Percentiles rank a stretch among this genome's conserved stretches.
Conservation (phyloP, 2,888 invertebrate species). For the Chrysotoxum bicinctum region DNA sequence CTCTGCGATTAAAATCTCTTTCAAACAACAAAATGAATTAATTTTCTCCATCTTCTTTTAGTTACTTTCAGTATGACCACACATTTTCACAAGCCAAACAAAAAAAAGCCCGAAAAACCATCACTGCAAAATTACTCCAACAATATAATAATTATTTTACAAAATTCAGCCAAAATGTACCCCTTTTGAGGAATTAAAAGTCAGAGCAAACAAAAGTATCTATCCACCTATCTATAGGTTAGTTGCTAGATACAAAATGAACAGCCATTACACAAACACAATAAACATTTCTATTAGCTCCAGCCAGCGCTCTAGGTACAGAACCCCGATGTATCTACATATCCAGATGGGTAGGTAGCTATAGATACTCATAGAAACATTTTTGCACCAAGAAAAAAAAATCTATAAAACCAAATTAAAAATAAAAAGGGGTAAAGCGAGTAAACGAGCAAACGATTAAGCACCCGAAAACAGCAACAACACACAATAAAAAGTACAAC, state of each 20-base stretch:
- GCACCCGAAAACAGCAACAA: conserved; percentile 57
- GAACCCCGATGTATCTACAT: background rate
- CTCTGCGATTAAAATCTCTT: conserved; percentile 73
- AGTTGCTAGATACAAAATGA: conserved; percentile 8
- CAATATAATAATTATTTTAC: conserved; percentile 51
- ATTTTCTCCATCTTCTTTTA: conserved; percentile 64
- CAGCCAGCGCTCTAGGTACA: background rate
- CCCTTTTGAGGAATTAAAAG: background rate
- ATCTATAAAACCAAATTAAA: conserved; percentile 53
- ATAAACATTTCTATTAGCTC: conserved; percentile 55
- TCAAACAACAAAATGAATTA: conserved; percentile 66
- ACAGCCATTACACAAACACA: conserved; percentile 39
- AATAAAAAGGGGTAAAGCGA: conserved; percentile 61
- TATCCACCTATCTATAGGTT: background rate
- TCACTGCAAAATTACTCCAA: conserved; percentile 68
- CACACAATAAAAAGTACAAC: conserved; percentile 72
- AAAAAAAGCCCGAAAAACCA: background rate
- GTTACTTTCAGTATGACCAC: conserved; percentile 55
- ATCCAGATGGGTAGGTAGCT: background rate
- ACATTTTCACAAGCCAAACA: conserved; percentile 42
- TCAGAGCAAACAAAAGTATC: conserved; percentile 5
- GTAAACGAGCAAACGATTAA: conserved; percentile 59
- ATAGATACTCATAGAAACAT: conserved; percentile 3
- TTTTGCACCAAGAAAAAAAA: conserved; percentile 24
- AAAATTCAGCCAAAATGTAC: conserved; percentile 49